These are phyloP conservation scores for Sorex fumeus DNA, from an alignment of 2,113 vertebrate species.

Conservation along the genomic window DNA sequence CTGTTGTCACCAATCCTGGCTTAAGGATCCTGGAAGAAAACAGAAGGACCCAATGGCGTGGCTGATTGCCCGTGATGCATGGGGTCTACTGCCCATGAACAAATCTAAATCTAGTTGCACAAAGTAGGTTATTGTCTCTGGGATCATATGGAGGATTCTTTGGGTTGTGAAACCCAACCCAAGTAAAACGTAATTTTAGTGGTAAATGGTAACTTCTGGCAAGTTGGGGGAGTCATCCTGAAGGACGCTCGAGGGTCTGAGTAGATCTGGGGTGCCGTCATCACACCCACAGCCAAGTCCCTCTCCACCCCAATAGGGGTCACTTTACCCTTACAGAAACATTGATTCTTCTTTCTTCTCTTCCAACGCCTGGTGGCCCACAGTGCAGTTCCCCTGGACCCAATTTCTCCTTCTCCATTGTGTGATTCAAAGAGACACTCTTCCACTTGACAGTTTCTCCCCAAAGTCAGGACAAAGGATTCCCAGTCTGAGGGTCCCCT, in stretches of 20 bases:
- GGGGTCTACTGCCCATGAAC: no score
- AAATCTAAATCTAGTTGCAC: not conserved
- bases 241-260: not conserved
- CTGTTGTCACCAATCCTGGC: not conserved
- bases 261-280: rapidly evolving
- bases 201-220: not conserved
- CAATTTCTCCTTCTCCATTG: not conserved
- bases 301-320: rapidly evolving
- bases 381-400: not conserved
- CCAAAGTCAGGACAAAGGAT: no score
- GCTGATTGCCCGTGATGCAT: not conserved
- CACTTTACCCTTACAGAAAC: not conserved
- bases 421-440: no score
- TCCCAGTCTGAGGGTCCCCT: not conserved
- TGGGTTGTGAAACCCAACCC: not conserved
- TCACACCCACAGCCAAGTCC: not conserved
- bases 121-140: not conserved
- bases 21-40: not conserved
- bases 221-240: not conserved
- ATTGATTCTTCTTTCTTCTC: not conserved
- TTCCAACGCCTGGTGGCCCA: not conserved
- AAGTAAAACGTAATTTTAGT: not conserved
- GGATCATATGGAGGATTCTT: not conserved
- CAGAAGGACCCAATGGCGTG: not conserved
- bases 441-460: not conserved